phyloP scores from a whole-genome alignment of 2,888 invertebrate species.

The Perizoma flavofasciatum region DNA sequence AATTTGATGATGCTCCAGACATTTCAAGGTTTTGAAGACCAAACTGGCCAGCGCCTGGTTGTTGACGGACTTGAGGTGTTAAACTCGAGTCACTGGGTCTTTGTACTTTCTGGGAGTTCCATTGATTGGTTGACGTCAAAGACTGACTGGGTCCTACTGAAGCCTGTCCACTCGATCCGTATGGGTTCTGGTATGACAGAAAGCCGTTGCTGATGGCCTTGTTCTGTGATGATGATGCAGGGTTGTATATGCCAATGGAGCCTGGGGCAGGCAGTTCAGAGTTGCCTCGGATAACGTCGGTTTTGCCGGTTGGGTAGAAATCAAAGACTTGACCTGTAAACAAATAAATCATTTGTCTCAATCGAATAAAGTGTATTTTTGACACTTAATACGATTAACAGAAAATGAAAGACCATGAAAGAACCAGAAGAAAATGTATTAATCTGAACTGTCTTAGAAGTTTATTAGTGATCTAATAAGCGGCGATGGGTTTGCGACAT shows the following conservation, averaged over 20 bases:
- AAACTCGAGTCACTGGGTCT: constrained; percentile 1
- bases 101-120: constrained; percentile 7
- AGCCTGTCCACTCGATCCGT: constrained; percentile 3
- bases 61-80: neutral
- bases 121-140: constrained; percentile 3
- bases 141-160: constrained; percentile 6
- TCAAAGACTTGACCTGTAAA: too few relatives aligned
- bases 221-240: constrained; percentile 11
- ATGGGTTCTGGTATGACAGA: constrained; percentile 5
- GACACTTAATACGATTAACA: too few relatives aligned
- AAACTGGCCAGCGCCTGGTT: neutral
- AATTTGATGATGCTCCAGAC: constrained; percentile 4
- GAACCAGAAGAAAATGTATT: too few relatives aligned
- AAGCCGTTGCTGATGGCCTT: constrained; percentile 9
- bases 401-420: too few relatives aligned
- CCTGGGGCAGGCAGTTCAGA: neutral
- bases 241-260: constrained; percentile 3
- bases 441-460: too few relatives aligned
- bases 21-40: constrained; percentile 3
- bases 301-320: too few relatives aligned
- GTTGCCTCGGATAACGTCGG: neutral
- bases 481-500: too few relatives aligned
- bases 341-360: too few relatives aligned
- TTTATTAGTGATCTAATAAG: too few relatives aligned
- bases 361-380: too few relatives aligned